Percentiles rank a stretch among this genome's conserved stretches.
Evolutionary conservation across 1,140 invertebrate genomes (phyloP).

Genomic region (Nilaparvata lugens): DNA sequence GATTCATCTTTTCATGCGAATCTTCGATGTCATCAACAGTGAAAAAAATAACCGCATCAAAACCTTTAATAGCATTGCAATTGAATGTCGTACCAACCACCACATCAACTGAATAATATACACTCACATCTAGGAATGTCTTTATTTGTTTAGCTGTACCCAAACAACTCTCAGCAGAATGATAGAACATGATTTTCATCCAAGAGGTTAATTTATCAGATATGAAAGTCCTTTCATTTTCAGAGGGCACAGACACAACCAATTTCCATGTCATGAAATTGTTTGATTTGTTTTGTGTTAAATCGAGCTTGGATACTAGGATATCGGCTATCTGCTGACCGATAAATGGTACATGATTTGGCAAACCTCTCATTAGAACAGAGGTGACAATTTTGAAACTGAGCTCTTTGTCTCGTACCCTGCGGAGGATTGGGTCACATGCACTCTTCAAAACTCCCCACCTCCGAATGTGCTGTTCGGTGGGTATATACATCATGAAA

Average conservation of each 20-base stretch:
- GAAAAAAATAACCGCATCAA: constrained; percentile 17
- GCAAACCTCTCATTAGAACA: constrained; percentile 13
- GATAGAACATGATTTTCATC: constrained; percentile 16
- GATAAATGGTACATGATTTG: constrained; percentile 8
- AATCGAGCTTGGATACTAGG: neutral
- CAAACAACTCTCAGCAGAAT: neutral
- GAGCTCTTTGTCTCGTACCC: constrained; percentile 15
- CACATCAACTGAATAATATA: constrained; percentile 12
- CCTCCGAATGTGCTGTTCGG: constrained; percentile 15
- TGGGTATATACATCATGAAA: constrained; percentile 7
- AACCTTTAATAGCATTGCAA: neutral
- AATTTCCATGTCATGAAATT: constrained; percentile 11
- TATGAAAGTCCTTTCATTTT: constrained; percentile 9
- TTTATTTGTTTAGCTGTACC: neutral
- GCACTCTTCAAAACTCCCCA: constrained; percentile 14
- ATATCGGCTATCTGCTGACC: constrained; percentile 10
- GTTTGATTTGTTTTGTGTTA: too few relatives aligned
- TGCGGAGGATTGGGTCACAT: neutral
- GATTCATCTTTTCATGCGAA: neutral
- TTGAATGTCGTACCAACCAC: neutral
- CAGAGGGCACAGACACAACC: constrained; percentile 15
- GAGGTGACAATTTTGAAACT: constrained; percentile 5
- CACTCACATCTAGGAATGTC: constrained; percentile 6
- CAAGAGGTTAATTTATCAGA: constrained; percentile 16
- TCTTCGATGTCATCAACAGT: constrained; percentile 15